phyloP scores from a whole-genome alignment of 2,888 invertebrate species.

The Imbricaverruca yamaguchii region DNA sequence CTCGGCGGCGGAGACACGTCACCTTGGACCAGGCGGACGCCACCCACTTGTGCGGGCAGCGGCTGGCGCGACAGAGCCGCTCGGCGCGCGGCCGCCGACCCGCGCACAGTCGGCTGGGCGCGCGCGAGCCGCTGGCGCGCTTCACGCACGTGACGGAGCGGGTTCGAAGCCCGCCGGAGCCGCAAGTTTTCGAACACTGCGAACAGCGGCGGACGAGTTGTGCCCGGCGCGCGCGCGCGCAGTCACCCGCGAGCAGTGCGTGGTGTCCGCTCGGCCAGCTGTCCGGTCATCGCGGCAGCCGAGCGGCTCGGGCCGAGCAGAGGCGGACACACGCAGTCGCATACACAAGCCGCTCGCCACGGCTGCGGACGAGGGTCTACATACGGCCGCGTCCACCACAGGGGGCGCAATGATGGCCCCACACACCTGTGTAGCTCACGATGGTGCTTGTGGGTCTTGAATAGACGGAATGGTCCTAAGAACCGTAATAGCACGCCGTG shows the following conservation, averaged over 20 bases:
- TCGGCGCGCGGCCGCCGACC: constrained; percentile 12
- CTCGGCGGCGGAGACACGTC: constrained; percentile 21
- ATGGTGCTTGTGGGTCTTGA: no score
- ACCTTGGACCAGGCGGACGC: constrained; percentile 31
- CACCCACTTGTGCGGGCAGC: constrained; percentile 29
- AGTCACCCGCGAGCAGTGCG: no score
- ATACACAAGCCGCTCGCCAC: no score
- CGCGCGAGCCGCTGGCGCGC: constrained; percentile 24
- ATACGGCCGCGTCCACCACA: no score
- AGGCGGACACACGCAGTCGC: background rate
- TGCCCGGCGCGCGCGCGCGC: background rate
- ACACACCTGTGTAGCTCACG: no score
- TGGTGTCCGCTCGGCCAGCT: no score
- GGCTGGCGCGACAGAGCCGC: constrained; percentile 23
- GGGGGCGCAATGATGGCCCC: no score
- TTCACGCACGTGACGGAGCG: constrained; percentile 28
- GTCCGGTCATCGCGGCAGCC: no score
- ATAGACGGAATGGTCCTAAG: no score
- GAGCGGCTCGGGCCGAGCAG: background rate
- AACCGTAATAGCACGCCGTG: no score
- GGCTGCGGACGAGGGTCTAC: no score
- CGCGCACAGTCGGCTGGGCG: constrained; percentile 38
- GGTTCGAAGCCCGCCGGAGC: constrained; percentile 16
- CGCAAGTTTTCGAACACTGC: background rate
- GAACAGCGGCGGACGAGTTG: background rate